phyloP scores from a whole-genome alignment of 2,797 vertebrate genomes.

The Sarcophilus harrisii region DNA sequence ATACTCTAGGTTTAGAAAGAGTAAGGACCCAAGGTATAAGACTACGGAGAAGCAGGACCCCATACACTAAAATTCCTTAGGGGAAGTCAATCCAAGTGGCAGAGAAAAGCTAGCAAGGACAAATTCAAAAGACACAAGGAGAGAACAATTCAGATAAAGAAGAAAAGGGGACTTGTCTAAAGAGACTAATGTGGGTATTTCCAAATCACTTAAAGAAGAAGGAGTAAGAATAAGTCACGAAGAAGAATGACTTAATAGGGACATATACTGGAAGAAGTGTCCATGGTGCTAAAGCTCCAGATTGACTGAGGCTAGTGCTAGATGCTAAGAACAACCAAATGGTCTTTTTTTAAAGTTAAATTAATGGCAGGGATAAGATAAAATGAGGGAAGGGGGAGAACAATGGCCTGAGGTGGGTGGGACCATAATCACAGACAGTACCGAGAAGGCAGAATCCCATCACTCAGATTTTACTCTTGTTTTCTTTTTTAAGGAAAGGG shows the following conservation, averaged over 20 bases:
- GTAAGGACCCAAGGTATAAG: neutral
- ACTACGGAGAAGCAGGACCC: neutral
- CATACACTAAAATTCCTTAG: neutral
- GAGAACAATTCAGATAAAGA: neutral
- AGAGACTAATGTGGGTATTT: neutral
- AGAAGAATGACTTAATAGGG: neutral
- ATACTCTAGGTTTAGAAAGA: neutral
- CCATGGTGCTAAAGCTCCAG: neutral
- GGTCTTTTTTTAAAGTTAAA: neutral
- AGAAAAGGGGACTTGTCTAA: neutral
- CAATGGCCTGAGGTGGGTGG: neutral
- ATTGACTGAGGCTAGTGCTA: neutral
- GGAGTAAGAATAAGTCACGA: neutral
- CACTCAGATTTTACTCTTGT: neutral
- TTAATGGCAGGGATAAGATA: neutral
- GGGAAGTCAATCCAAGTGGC: neutral
- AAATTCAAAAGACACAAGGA: neutral
- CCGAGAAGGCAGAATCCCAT: neutral
- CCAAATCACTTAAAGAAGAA: neutral
- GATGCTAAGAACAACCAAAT: neutral
- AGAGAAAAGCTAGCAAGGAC: neutral
- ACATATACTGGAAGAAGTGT: neutral
- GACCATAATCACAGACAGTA: neutral
- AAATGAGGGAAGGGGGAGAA: neutral
- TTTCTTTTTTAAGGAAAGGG: neutral